These are phyloP conservation scores for Subanguina moxae DNA, from an alignment of 1,140 invertebrate species.

Conservation along the genomic window DNA sequence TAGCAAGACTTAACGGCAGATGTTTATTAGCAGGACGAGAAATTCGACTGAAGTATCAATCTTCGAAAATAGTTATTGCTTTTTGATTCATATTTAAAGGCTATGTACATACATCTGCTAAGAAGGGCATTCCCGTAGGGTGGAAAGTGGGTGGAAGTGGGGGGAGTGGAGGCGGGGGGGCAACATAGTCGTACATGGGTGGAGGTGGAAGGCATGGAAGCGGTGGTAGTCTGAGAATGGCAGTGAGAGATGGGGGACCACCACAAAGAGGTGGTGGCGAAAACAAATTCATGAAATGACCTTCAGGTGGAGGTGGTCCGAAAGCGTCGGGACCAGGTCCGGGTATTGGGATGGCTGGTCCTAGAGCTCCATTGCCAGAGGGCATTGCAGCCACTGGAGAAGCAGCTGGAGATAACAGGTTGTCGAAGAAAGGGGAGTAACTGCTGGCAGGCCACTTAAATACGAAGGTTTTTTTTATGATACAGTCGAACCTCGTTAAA, in stretches of 20 bases:
- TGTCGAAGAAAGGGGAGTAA: slow-evolving; percentile 21
- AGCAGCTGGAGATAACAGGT: slow-evolving; percentile 6
- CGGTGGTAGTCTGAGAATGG: slow-evolving; percentile 8
- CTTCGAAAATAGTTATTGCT: no score
- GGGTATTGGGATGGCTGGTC: slow-evolving; percentile 10
- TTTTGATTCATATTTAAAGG: no score
- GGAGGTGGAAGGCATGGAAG: slow-evolving; percentile 1
- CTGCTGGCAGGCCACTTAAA: slow-evolving; percentile 19
- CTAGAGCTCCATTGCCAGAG: slow-evolving; percentile 9
- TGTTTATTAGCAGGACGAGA: no score
- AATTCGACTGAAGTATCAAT: no score
- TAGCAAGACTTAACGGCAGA: no score
- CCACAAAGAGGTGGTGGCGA: slow-evolving; percentile 16
- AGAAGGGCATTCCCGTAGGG: neutral
- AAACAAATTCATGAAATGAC: neutral
- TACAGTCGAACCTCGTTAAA: no score
- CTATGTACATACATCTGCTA: neutral
- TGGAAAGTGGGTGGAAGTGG: neutral
- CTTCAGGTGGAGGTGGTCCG: slow-evolving; percentile 1
- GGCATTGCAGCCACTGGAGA: slow-evolving; percentile 11
- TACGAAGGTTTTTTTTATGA: neutral
- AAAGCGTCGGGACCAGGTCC: neutral
- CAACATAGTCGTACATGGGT: neutral
- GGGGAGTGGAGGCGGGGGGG: slow-evolving; percentile 13
- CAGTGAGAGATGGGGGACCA: slow-evolving; percentile 10